These are phyloP conservation scores for Lasius platythorax DNA, from an alignment of 2,888 invertebrate species.

Conservation along the genomic window DNA sequence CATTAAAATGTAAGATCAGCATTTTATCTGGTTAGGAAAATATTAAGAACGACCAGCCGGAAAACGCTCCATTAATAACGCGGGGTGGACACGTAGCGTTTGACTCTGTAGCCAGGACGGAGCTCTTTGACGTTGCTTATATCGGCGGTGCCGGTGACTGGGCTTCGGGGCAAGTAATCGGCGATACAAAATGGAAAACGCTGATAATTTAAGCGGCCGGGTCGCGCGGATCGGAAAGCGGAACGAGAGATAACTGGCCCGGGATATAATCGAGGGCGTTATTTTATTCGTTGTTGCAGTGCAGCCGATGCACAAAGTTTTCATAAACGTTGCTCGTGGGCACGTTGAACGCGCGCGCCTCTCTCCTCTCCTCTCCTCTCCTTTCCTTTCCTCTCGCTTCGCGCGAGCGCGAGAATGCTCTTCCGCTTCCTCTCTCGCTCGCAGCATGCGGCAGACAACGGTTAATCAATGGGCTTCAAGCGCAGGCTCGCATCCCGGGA, in stretches of 20 bases:
- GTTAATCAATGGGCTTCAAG: slow-evolving; percentile 85
- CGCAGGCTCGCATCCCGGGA: slow-evolving; percentile 81
- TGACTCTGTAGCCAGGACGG: slow-evolving; percentile 27
- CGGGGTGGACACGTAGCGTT: slow-evolving; percentile 38
- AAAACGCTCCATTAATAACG: slow-evolving; percentile 53
- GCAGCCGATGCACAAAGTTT: slow-evolving; percentile 81
- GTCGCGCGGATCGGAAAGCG: slow-evolving; percentile 34
- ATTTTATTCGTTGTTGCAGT: slow-evolving; percentile 73
- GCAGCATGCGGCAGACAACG: slow-evolving; percentile 82
- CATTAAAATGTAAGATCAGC: background rate
- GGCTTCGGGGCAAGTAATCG: slow-evolving; percentile 58
- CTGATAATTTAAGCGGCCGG: slow-evolving; percentile 62
- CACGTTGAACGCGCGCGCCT: slow-evolving; percentile 48
- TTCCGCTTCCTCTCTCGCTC: slow-evolving; percentile 58
- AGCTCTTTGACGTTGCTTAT: slow-evolving; percentile 58
- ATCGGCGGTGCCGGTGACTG: slow-evolving; percentile 41
- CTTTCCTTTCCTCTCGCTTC: background rate
- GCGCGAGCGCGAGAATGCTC: slow-evolving; percentile 12
- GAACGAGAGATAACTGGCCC: slow-evolving; percentile 3
- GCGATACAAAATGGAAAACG: slow-evolving; percentile 60
- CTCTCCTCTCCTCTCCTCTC: slow-evolving; percentile 16
- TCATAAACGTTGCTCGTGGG: slow-evolving; percentile 80
- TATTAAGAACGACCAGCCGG: slow-evolving; percentile 5
- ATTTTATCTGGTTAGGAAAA: background rate
- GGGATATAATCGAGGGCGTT: slow-evolving; percentile 73